A percentile compares a stretch with the other conserved stretches of the same genome.
Evolutionary conservation across 2,888 invertebrate species (phyloP).

Genomic region (Philereme vetulata): DNA sequence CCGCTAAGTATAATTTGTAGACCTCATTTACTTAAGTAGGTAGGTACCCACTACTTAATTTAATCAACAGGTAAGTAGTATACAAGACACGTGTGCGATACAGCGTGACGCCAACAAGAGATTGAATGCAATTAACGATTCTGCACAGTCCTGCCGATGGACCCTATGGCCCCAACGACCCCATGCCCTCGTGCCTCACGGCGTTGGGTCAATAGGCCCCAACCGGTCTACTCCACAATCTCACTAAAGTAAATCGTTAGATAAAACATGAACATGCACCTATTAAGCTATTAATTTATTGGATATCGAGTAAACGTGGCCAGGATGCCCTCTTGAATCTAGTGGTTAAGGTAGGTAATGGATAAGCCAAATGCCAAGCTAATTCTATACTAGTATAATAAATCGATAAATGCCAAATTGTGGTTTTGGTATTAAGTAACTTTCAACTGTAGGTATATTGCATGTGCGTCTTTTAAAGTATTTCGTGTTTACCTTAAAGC

Average conservation of each 20-base stretch:
- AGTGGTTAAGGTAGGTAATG: slow-evolving; percentile 28
- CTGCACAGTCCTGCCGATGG: slow-evolving; percentile 63
- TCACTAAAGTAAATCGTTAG: slow-evolving; percentile 42
- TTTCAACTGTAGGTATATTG: not conserved
- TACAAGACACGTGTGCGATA: slow-evolving; percentile 44
- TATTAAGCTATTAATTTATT: slow-evolving; percentile 29
- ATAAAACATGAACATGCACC: slow-evolving; percentile 33
- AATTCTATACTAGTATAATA: slow-evolving; percentile 24
- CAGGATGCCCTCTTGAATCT: slow-evolving; percentile 27
- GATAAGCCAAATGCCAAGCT: slow-evolving; percentile 28
- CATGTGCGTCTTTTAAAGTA: not conserved
- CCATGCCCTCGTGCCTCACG: slow-evolving; percentile 36
- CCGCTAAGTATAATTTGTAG: too few relatives aligned
- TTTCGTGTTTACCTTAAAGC: too few relatives aligned
- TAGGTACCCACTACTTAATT: too few relatives aligned
- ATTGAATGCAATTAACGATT: slow-evolving; percentile 76
- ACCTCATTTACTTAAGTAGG: too few relatives aligned
- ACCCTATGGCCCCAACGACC: slow-evolving; percentile 56
- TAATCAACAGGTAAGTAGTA: not conserved
- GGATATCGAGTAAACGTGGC: slow-evolving; percentile 28
- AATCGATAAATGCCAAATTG: slow-evolving; percentile 22
- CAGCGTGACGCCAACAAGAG: slow-evolving; percentile 50
- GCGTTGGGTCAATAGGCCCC: slow-evolving; percentile 51
- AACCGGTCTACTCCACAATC: slow-evolving; percentile 48
- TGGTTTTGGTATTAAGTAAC: not conserved